phyloP scores from a whole-genome alignment of 2,113 vertebrate genomes.

The Mirounga angustirostris region DNA sequence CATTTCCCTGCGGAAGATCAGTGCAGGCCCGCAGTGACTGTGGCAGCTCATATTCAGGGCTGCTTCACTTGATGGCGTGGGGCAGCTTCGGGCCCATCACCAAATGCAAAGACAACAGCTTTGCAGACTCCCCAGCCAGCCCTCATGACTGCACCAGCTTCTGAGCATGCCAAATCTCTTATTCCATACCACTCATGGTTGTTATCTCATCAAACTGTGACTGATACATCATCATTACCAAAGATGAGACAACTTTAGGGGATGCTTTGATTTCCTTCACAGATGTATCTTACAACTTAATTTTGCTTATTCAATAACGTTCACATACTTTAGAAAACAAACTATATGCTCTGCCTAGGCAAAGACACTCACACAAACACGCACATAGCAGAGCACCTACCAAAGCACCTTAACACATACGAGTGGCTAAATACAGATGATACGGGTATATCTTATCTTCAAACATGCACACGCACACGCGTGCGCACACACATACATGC shows the following conservation, averaged over 20 bases:
- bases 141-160: not conserved
- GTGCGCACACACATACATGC: not conserved
- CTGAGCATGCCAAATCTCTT: not conserved
- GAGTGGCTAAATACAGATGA: not conserved
- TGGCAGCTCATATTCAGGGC: not conserved
- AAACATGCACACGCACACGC: not conserved
- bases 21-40: not conserved
- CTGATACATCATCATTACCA: not conserved
- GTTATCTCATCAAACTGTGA: not conserved
- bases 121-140: not conserved
- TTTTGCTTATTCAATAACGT: constrained; percentile 63
- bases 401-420: not conserved
- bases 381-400: not conserved
- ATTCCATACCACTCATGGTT: not conserved
- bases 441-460: not conserved
- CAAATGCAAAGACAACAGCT: not conserved
- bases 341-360: constrained; percentile 38
- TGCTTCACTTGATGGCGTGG: not conserved
- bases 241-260: not conserved
- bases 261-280: constrained; percentile 48
- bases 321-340: constrained; percentile 65
- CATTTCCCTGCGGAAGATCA: not conserved
- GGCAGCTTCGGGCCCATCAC: not conserved
- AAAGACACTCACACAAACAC: constrained; percentile 44
- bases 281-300: constrained; percentile 44